Conservation (phyloP, 2,888 invertebrate species). For the Andrena bucephala region DNA sequence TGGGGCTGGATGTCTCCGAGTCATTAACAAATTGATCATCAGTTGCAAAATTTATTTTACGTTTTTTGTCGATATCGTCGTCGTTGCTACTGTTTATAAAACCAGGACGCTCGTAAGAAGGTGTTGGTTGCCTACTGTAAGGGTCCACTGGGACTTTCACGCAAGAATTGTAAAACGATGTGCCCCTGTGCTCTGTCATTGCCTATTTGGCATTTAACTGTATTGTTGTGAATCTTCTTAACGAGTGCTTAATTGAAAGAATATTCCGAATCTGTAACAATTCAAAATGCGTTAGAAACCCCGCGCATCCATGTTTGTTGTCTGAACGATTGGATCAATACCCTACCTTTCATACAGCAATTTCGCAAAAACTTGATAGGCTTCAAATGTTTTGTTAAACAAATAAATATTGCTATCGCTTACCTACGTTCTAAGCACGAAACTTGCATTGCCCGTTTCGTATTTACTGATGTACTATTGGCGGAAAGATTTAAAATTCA, state of each 20-base stretch:
- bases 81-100: slow-evolving; percentile 57
- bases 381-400: not conserved
- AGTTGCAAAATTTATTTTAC: slow-evolving; percentile 81
- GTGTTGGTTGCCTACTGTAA: slow-evolving; percentile 89
- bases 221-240: not conserved
- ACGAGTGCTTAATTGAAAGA: not conserved
- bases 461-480: not conserved
- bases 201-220: not conserved
- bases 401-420: not conserved
- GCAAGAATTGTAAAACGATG: slow-evolving; percentile 90
- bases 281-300: not conserved
- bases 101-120: slow-evolving; percentile 88
- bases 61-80: slow-evolving; percentile 73
- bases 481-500: slow-evolving; percentile 1
- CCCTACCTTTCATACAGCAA: not conserved
- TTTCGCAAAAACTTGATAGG: not conserved
- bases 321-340: not conserved
- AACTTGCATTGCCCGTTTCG: not conserved
- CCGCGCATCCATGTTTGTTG: not conserved
- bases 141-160: slow-evolving; percentile 91
- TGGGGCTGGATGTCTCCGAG: slow-evolving; percentile 61
- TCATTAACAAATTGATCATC: slow-evolving; percentile 38
- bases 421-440: slow-evolving; percentile 8
- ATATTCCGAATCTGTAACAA: not conserved
- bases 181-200: slow-evolving; percentile 87